Evolutionary conservation across 2,888 invertebrate genomes (phyloP).

Genomic region (Orgyia antiqua): DNA sequence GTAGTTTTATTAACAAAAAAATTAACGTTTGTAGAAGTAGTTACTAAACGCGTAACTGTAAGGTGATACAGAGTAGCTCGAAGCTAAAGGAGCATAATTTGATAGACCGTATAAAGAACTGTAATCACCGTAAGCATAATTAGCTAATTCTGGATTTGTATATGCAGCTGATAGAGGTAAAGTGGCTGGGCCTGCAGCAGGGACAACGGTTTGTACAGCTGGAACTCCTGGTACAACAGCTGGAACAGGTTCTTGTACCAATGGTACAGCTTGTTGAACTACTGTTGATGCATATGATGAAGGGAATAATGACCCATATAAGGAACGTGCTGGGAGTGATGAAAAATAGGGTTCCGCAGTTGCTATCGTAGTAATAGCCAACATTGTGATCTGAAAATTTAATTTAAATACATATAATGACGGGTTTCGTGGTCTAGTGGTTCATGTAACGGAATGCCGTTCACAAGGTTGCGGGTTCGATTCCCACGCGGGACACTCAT

Average conservation of each 20-base stretch:
- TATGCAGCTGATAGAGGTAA: slow-evolving; percentile 11
- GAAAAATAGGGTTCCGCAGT: slow-evolving; percentile 37
- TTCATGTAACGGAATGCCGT: too few species aligned
- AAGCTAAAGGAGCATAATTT: slow-evolving; percentile 1
- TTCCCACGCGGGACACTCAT: too few species aligned
- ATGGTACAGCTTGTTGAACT: not conserved
- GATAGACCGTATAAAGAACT: slow-evolving; percentile 1
- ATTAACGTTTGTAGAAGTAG: slow-evolving; percentile 16
- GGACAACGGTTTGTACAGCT: slow-evolving; percentile 9
- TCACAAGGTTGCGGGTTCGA: too few species aligned
- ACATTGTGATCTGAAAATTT: slow-evolving; percentile 37
- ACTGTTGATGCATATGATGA: not conserved
- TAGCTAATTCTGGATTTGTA: slow-evolving; percentile 7
- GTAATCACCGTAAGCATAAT: slow-evolving; percentile 2
- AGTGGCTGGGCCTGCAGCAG: slow-evolving; percentile 3
- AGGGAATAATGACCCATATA: slow-evolving; percentile 3
- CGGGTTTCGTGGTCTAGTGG: too few species aligned
- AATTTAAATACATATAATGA: too few species aligned
- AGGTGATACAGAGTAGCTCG: slow-evolving; percentile 1
- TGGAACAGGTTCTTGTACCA: not conserved
- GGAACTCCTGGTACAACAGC: slow-evolving; percentile 3
- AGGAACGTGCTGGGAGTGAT: not conserved
- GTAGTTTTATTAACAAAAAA: too few species aligned
- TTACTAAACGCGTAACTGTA: slow-evolving; percentile 1
- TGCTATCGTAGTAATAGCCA: slow-evolving; percentile 33